Conservation (phyloP, 2,797 vertebrate genomes). For the Manis javanica region DNA sequence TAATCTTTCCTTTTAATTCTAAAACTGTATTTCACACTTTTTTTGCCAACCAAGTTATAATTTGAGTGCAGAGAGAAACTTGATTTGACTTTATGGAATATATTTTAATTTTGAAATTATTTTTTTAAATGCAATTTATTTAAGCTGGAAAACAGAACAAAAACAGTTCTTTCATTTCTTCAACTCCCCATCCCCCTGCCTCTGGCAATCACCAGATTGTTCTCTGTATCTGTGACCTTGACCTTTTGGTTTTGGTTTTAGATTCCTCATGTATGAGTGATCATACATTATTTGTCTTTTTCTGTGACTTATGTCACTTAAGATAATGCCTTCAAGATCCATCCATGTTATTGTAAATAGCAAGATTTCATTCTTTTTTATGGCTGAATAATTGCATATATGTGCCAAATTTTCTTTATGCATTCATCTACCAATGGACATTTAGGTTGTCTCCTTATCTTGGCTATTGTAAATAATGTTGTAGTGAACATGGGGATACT, state of each 20-base stretch:
- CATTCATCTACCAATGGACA: neutral
- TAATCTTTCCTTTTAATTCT: slow-evolving; percentile 28
- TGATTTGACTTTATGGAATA: neutral
- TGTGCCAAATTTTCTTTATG: neutral
- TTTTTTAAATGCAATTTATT: neutral
- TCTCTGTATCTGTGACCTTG: neutral
- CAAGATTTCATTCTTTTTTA: neutral
- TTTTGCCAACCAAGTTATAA: slow-evolving; percentile 12
- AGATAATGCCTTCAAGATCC: neutral
- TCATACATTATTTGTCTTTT: neutral
- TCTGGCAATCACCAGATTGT: neutral
- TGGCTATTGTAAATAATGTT: neutral
- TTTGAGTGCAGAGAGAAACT: neutral
- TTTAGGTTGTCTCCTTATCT: neutral
- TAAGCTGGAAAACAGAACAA: neutral
- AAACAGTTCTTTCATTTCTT: neutral
- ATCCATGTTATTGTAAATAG: neutral
- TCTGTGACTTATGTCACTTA: neutral
- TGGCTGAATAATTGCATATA: neutral
- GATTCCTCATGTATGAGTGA: neutral
- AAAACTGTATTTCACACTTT: slow-evolving; percentile 38
- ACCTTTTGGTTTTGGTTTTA: neutral
- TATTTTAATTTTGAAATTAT: neutral
- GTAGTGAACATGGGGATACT: neutral
- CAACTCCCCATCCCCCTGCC: neutral